phyloP scores from a whole-genome alignment of 2,888 invertebrate genomes.

The Cataglyphis albicans region DNA sequence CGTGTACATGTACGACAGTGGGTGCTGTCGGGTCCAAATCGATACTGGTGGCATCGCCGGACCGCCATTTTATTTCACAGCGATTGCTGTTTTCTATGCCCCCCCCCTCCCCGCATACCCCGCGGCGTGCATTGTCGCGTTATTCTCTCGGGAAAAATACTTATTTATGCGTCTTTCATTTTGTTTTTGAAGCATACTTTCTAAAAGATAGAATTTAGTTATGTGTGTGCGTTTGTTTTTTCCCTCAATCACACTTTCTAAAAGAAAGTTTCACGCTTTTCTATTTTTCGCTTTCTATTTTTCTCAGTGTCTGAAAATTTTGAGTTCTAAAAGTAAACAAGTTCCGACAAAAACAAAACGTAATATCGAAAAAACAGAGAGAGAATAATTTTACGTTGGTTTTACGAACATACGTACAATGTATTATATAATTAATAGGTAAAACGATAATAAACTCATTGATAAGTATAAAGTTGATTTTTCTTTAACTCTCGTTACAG shows the following conservation, averaged over 20 bases:
- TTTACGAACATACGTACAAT: too few species aligned
- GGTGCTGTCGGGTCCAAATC: slow-evolving; percentile 76
- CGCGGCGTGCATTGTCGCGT: not conserved
- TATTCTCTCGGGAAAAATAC: not conserved
- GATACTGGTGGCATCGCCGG: slow-evolving; percentile 80
- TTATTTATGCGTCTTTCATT: not conserved
- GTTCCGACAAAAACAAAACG: not conserved
- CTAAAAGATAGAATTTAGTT: not conserved
- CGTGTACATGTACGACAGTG: slow-evolving; percentile 37
- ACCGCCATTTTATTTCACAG: slow-evolving; percentile 82
- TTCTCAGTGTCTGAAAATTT: too few species aligned
- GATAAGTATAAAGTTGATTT: not conserved
- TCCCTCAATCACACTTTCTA: not conserved
- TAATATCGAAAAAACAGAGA: not conserved
- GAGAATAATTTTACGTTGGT: too few species aligned
- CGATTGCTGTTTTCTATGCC: slow-evolving; percentile 74
- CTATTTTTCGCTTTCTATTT: not conserved
- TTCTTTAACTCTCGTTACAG: not conserved
- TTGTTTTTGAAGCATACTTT: not conserved
- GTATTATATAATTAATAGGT: not conserved
- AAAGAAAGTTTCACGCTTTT: not conserved
- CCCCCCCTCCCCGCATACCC: slow-evolving; percentile 46
- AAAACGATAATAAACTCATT: not conserved
- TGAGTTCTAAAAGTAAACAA: not conserved
- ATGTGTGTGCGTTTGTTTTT: not conserved